These are phyloP conservation scores for Dromococcyx pavoninus DNA, from an alignment of 2,797 vertebrate species.

Conservation along the genomic window DNA sequence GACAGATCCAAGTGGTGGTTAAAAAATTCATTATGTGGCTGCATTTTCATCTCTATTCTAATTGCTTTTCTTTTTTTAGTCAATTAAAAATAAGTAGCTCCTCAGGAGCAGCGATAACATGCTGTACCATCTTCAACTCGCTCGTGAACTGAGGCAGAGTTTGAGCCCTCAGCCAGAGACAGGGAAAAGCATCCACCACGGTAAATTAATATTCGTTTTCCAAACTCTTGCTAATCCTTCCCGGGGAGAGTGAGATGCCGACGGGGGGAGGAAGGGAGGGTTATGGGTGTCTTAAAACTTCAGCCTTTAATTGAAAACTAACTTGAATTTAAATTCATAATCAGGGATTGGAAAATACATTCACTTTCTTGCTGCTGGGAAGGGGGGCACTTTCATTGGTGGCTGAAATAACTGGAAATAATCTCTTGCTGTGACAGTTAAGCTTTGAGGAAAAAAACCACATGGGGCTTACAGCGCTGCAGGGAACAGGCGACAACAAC, in stretches of 20 bases:
- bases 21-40: conserved; percentile 53
- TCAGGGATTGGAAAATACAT: background rate
- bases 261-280: background rate
- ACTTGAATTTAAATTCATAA: background rate
- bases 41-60: conserved; percentile 49
- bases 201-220: conserved; percentile 11
- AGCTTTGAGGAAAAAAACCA: background rate
- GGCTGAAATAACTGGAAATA: background rate
- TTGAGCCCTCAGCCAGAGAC: background rate
- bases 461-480: rapidly evolving
- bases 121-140: background rate
- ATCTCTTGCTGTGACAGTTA: background rate
- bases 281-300: background rate
- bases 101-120: background rate
- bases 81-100: conserved; percentile 55
- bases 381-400: background rate
- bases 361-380: background rate
- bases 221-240: conserved; percentile 34
- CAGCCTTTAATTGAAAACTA: conserved; percentile 38
- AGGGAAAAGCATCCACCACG: background rate
- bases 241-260: background rate
- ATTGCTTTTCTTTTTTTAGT: conserved; percentile 44
- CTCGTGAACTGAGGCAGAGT: background rate
- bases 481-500: background rate
- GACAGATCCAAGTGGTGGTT: conserved; percentile 50